Conservation (phyloP, 2,888 invertebrate genomes). For the Drosophila neonasuta region DNA sequence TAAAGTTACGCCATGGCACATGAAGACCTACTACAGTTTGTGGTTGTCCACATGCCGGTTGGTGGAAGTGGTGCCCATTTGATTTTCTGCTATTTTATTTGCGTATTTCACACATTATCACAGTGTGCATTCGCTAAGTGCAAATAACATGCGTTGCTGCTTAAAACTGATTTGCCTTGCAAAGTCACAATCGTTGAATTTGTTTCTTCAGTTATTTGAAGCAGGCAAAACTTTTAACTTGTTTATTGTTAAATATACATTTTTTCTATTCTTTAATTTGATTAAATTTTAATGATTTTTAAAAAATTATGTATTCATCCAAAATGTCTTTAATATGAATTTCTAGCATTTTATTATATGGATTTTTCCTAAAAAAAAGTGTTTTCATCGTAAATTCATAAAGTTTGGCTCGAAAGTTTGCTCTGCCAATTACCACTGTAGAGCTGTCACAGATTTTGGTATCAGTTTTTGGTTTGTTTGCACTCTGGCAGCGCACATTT, state of each 20-base stretch:
- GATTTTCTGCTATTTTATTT: conserved; percentile 63
- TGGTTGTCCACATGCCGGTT: conserved; percentile 46
- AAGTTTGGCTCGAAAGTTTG: neutral
- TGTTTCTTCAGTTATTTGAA: too few relatives aligned
- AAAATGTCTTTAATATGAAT: too few relatives aligned
- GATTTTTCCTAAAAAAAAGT: neutral
- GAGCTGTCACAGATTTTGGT: conserved; percentile 59
- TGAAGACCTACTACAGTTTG: conserved; percentile 44
- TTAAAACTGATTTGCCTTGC: too few relatives aligned
- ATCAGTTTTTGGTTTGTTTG: conserved; percentile 58
- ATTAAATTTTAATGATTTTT: too few relatives aligned
- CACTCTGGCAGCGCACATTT: conserved; percentile 60
- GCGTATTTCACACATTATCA: conserved; percentile 52
- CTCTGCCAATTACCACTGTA: conserved; percentile 52
- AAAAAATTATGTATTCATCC: too few relatives aligned
- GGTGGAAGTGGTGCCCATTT: conserved; percentile 45
- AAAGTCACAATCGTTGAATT: too few relatives aligned
- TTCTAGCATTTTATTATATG: neutral
- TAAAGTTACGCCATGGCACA: conserved; percentile 54
- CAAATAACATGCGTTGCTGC: too few relatives aligned
- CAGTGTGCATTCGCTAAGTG: conserved; percentile 32
- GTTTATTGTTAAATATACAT: too few relatives aligned
- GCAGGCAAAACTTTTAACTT: too few relatives aligned
- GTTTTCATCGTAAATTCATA: too few relatives aligned
- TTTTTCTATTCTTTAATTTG: too few relatives aligned